These are phyloP conservation scores for Neopipo cinnamomea DNA, from an alignment of 2,113 vertebrate genomes.

Conservation along the genomic window DNA sequence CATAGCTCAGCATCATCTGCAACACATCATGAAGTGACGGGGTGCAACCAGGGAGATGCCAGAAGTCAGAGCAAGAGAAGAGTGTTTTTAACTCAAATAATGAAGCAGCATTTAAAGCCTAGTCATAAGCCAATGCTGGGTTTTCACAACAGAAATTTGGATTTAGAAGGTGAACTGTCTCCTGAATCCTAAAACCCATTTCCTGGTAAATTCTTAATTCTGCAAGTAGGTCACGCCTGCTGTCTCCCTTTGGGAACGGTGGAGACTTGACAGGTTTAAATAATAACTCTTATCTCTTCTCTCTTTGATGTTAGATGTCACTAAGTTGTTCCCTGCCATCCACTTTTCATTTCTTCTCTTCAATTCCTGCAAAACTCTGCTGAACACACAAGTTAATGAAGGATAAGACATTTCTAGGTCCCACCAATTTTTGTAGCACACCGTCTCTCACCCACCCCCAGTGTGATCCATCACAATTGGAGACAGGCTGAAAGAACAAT, in stretches of 20 bases:
- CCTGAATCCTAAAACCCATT: background rate
- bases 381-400: background rate
- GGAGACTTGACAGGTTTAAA: background rate
- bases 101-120: background rate
- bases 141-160: background rate
- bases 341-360: background rate
- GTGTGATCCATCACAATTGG: accelerated
- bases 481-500: background rate
- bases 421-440: accelerated
- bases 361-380: background rate
- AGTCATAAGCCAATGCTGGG: background rate
- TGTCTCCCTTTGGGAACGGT: background rate
- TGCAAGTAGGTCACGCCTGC: background rate
- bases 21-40: accelerated
- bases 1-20: background rate
- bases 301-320: constrained; percentile 25
- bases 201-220: background rate
- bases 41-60: background rate
- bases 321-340: background rate
- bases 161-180: background rate
- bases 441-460: no score
- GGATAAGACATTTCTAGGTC: background rate
- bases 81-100: background rate
- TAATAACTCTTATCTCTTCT: background rate
- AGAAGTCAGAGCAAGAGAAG: background rate